These are phyloP conservation scores for Dryococelus australis DNA, from an alignment of 2,888 invertebrate species.

Conservation along the genomic window DNA sequence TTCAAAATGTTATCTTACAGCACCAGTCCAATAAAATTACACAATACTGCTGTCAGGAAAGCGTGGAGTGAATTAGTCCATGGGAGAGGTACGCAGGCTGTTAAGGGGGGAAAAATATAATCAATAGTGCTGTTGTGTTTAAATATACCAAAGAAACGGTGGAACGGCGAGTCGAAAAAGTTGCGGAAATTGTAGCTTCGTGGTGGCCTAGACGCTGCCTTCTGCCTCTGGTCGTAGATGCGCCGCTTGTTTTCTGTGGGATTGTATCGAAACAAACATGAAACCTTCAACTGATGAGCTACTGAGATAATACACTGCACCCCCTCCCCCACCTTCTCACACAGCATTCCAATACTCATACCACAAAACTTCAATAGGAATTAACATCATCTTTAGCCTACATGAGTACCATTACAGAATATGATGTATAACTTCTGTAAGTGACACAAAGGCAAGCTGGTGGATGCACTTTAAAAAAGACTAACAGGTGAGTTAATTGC, in stretches of 20 bases:
- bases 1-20: not conserved
- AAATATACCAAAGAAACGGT: slow-evolving; percentile 82
- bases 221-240: slow-evolving; percentile 60
- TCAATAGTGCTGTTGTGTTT: not conserved
- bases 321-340: no score
- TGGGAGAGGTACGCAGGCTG: slow-evolving; percentile 6
- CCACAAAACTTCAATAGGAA: not conserved
- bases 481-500: no score
- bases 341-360: not conserved
- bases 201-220: slow-evolving; percentile 50
- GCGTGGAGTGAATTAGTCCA: not conserved
- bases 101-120: not conserved
- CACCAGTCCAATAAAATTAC: not conserved
- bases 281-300: not conserved
- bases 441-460: not conserved
- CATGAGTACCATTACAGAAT: not conserved
- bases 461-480: not conserved
- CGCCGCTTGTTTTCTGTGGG: slow-evolving; percentile 53
- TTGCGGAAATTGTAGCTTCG: slow-evolving; percentile 46
- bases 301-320: not conserved
- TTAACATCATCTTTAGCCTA: not conserved
- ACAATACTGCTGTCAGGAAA: not conserved
- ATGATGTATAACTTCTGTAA: not conserved
- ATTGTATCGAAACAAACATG: not conserved
- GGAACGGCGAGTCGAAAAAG: slow-evolving; percentile 86